Evolutionary conservation across 2,113 vertebrate species (phyloP).

Genomic region (Chamaetylas fuelleborni): DNA sequence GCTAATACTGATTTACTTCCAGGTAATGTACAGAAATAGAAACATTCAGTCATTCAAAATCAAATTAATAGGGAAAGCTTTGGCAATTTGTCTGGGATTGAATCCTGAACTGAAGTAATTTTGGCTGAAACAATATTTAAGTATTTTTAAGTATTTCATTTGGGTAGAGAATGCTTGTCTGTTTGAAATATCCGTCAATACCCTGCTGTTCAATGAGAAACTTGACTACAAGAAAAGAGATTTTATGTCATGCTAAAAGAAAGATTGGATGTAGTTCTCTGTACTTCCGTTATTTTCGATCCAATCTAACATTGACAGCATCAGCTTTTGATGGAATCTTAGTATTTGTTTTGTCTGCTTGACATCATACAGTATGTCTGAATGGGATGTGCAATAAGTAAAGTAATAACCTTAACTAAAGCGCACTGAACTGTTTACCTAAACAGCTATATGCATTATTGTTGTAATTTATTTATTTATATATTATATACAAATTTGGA

Average conservation of each 20-base stretch:
- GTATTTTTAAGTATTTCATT: slow-evolving; percentile 57
- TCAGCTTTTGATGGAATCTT: slow-evolving; percentile 64
- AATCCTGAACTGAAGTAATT: slow-evolving; percentile 69
- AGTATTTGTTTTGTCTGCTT: slow-evolving; percentile 66
- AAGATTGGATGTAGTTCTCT: slow-evolving; percentile 64
- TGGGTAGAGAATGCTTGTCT: slow-evolving; percentile 54
- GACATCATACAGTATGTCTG: slow-evolving; percentile 65
- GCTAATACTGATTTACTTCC: slow-evolving; percentile 86
- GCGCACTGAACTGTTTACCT: slow-evolving; percentile 72
- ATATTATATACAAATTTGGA: slow-evolving; percentile 68
- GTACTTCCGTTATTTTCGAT: slow-evolving; percentile 61
- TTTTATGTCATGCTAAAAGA: slow-evolving; percentile 56
- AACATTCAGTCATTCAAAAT: slow-evolving; percentile 66
- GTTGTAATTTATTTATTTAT: slow-evolving; percentile 75
- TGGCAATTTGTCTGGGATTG: slow-evolving; percentile 57
- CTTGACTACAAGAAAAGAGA: slow-evolving; percentile 46
- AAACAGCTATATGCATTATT: slow-evolving; percentile 72
- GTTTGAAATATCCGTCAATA: slow-evolving; percentile 55
- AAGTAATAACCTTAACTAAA: slow-evolving; percentile 68
- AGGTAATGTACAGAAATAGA: slow-evolving; percentile 97
- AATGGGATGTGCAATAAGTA: slow-evolving; percentile 81
- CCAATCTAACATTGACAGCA: slow-evolving; percentile 69
- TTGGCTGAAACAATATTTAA: slow-evolving; percentile 48
- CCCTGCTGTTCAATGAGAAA: slow-evolving; percentile 55
- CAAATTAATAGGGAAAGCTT: slow-evolving; percentile 55